Base-by-base conservation (phyloP, 2,888 invertebrate species). In the Dichetophora obliterata region DNA sequence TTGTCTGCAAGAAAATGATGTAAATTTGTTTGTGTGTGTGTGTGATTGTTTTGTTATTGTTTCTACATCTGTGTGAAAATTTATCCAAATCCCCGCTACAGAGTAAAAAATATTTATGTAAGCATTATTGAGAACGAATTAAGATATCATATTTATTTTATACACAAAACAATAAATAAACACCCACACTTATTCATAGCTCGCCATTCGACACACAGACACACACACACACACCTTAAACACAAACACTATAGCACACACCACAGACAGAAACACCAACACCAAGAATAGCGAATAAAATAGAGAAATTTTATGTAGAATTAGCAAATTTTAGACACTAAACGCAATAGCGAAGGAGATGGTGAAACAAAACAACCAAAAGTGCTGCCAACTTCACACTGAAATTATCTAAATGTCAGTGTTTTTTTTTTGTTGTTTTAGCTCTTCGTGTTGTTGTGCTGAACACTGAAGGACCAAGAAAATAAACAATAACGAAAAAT, bases 301-400 rank as follows among this genome's bases (percentile, higher is more conserved):
- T 86, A 86, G 86, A 86, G 85, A 85, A 85, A 85, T 84, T 84
- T 85, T 85, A 78, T 76, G 75, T 76, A 75, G 72, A 75, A 54
- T 77, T 66, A 37, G 75, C 77, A 70, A 77, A 72, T 63, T 73
- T 75, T 14, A 50, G 16, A 61, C 57, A 71, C 59, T 73, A 75
- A 73, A 69, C 52, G 54, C 9, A 75, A 37, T 34, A 72, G 9
- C 37, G 52, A 61, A 61, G 9, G 65, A 75, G 57, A 61, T 54
- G 31, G 70, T 43, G 48, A 48, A 65, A 63, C 31, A 16, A 63
- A 63, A 63, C 43, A 43, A 14, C 3, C 11, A 70, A 69, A 79
- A 79, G 48, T 66, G 63, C 70, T 69, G 65, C 78, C 66, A 80
- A 77, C 75, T 78, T 79, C 78, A 79, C 72, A 77, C 61, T 50